Percentiles rank a stretch among this genome's conserved stretches.
Evolutionary conservation across 2,113 vertebrate species (phyloP).

Genomic region (Peromyscus leucopus): DNA sequence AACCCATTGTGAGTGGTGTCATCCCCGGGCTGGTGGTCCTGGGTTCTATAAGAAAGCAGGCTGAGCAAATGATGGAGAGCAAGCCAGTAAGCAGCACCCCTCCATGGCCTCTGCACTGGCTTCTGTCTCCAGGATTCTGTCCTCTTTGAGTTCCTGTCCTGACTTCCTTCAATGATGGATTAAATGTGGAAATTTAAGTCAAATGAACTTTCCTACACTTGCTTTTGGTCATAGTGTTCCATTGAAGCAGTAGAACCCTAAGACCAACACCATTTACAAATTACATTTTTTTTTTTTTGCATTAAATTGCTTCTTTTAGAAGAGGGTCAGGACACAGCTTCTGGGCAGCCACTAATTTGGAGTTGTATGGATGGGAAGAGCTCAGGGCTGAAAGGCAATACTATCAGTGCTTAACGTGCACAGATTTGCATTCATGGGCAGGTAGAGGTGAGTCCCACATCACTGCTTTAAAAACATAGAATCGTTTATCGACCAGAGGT

Average conservation of each 20-base stretch:
- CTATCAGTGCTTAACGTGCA: background rate
- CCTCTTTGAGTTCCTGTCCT: background rate
- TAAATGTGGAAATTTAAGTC: background rate
- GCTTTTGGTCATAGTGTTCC: background rate
- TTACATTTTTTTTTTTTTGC: background rate
- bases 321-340: background rate
- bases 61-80: background rate
- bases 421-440: background rate
- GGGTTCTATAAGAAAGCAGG: background rate
- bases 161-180: background rate
- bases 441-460: background rate
- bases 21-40: background rate
- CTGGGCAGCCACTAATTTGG: background rate
- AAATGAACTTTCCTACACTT: background rate
- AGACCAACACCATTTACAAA: background rate
- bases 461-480: background rate
- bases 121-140: background rate
- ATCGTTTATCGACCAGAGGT: background rate
- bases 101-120: background rate
- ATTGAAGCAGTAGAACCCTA: background rate
- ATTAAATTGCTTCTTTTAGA: background rate
- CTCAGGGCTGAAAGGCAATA: slow-evolving; percentile 7
- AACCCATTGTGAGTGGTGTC: background rate
- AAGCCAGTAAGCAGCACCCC: background rate
- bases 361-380: slow-evolving; percentile 19